Conservation (phyloP, 1,140 invertebrate genomes). For the Grapholita molesta region DNA sequence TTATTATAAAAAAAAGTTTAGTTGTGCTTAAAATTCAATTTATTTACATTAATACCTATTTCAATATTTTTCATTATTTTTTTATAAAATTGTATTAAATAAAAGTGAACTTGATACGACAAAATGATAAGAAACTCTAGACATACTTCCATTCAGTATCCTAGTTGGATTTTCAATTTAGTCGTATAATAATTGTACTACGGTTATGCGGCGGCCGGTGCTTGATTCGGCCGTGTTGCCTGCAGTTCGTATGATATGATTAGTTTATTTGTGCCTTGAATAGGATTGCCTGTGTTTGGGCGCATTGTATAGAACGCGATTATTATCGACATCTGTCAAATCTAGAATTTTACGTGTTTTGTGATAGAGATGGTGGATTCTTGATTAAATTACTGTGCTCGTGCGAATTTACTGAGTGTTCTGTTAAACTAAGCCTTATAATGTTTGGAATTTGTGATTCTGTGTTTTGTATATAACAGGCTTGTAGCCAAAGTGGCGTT, state of each 20-base stretch:
- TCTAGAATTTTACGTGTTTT: constrained; percentile 6
- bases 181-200: neutral
- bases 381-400: constrained; percentile 29
- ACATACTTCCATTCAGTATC: neutral
- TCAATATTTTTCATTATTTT: too few relatives aligned
- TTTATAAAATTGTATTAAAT: neutral
- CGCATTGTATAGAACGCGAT: constrained; percentile 2
- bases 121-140: neutral
- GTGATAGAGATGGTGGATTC: constrained; percentile 10
- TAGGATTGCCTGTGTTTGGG: constrained; percentile 5
- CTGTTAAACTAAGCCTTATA: constrained; percentile 48
- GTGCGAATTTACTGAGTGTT: constrained; percentile 38
- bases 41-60: too few relatives aligned
- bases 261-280: constrained; percentile 16
- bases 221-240: neutral
- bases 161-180: neutral
- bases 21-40: too few relatives aligned
- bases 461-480: constrained; percentile 55
- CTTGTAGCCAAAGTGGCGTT: constrained; percentile 26
- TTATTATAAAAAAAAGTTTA: too few relatives aligned
- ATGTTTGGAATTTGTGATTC: constrained; percentile 55
- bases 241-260: constrained; percentile 14
- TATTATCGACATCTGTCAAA: constrained; percentile 19
- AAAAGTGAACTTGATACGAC: neutral
- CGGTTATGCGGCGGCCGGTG: neutral